A percentile compares a stretch with the other conserved stretches of the same genome.
Evolutionary conservation across 2,113 vertebrate species (phyloP).

Genomic region (Protomyctophum bolini): DNA sequence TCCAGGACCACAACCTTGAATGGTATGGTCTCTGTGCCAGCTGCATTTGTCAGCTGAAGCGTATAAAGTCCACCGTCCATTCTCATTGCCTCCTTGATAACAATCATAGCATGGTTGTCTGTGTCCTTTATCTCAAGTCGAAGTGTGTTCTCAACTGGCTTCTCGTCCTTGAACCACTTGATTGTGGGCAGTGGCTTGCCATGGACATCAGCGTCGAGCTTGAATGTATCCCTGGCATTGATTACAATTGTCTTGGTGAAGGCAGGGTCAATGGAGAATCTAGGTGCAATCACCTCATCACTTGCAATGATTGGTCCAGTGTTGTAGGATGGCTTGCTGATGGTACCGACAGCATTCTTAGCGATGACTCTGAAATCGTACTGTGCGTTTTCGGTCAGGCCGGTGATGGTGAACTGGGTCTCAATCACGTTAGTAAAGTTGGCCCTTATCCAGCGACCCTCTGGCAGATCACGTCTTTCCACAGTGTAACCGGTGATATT

Average conservation of each 20-base stretch:
- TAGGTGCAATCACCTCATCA: constrained; percentile 91
- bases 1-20: constrained; percentile 94
- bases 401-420: constrained; percentile 93
- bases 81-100: constrained; percentile 91
- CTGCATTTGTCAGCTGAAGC: constrained; percentile 89
- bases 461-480: constrained; percentile 96
- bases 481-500: constrained; percentile 93
- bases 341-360: constrained; percentile 92
- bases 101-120: constrained; percentile 87
- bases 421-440: constrained; percentile 98
- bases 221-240: constrained; percentile 93
- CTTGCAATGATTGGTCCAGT: constrained; percentile 94
- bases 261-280: constrained; percentile 94
- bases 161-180: constrained; percentile 93
- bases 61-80: constrained; percentile 90
- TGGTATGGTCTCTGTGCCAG: constrained; percentile 88
- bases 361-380: constrained; percentile 98
- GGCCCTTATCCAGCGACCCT: constrained; percentile 96
- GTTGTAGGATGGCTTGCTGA: constrained; percentile 96
- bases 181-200: constrained; percentile 92
- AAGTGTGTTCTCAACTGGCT: constrained; percentile 88
- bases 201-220: constrained; percentile 90
- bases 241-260: constrained; percentile 89
- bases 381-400: constrained; percentile 93
- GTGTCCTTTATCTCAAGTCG: constrained; percentile 92